These are phyloP conservation scores for Cyphotilapia sp. DNA, from an alignment of 2,113 vertebrate genomes.

Conservation along the genomic window DNA sequence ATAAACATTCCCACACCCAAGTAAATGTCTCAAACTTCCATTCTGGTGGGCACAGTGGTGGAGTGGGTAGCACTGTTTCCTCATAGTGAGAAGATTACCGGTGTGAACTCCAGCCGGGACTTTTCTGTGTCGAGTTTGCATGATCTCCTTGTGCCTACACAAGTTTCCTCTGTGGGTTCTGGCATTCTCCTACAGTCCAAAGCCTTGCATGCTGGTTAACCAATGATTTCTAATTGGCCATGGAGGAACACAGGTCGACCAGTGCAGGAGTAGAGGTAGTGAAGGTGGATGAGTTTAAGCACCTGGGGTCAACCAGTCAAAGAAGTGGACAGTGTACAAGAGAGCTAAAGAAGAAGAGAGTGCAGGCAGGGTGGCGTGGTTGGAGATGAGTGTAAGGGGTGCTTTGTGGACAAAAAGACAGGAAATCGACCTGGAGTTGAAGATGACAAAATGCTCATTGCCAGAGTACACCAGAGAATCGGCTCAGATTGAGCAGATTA, in stretches of 20 bases:
- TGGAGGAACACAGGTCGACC: neutral
- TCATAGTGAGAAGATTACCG: neutral
- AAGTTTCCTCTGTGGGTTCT: neutral
- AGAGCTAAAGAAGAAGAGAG: neutral
- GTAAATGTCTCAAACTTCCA: neutral
- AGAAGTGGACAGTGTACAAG: neutral
- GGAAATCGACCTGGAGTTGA: neutral
- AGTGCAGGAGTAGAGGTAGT: neutral
- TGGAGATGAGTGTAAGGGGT: neutral
- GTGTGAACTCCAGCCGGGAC: neutral
- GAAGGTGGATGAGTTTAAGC: neutral
- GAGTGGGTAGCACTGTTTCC: neutral
- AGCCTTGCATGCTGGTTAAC: neutral
- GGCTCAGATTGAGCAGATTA: neutral
- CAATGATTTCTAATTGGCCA: neutral
- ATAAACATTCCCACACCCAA: neutral
- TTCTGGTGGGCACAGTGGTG: neutral
- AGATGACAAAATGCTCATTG: neutral
- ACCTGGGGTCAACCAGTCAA: neutral
- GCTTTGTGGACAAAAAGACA: neutral
- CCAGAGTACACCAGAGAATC: neutral
- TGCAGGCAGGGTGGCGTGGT: neutral
- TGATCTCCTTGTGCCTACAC: neutral
- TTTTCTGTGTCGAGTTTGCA: neutral
- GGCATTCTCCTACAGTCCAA: neutral